phyloP scores from a whole-genome alignment of 2,113 vertebrate genomes.

The Oncorhynchus gorbuscha region DNA sequence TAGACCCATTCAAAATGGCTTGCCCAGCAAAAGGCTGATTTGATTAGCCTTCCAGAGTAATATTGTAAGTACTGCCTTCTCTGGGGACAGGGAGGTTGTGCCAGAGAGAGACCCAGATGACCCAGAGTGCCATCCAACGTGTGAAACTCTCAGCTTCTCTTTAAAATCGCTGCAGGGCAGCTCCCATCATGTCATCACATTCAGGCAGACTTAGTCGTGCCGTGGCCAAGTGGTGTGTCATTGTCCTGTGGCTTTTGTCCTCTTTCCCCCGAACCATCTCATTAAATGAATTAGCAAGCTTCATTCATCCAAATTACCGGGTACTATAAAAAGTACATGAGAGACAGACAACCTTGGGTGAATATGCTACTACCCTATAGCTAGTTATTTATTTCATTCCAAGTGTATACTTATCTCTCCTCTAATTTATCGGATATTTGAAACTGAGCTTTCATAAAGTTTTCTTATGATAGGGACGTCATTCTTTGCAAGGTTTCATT shows the following conservation, averaged over 20 bases:
- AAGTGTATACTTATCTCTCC: not conserved
- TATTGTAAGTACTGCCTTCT: not conserved
- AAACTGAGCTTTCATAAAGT: not conserved
- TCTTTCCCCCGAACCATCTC: constrained; percentile 8
- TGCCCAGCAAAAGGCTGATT: not conserved
- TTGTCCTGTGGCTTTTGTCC: constrained; percentile 1
- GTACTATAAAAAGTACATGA: not conserved
- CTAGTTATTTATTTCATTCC: not conserved
- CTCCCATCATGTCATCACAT: not conserved
- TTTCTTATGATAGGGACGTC: not conserved
- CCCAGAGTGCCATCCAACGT: not conserved
- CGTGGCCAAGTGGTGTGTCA: not conserved
- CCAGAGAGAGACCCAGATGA: not conserved
- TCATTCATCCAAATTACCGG: constrained; percentile 39
- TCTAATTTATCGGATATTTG: not conserved
- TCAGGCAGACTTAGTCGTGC: not conserved
- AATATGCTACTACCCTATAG: not conserved
- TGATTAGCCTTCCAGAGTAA: not conserved
- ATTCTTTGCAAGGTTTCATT: not conserved
- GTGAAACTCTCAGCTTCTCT: not conserved
- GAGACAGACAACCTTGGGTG: not conserved
- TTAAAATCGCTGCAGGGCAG: not conserved
- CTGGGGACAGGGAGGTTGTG: not conserved
- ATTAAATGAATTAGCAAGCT: constrained; percentile 34
- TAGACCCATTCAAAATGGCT: not conserved